Percentiles rank a stretch among this genome's conserved stretches.
Conservation (phyloP, 2,797 vertebrate species). For the Acrossocheilus wenchowensis region DNA sequence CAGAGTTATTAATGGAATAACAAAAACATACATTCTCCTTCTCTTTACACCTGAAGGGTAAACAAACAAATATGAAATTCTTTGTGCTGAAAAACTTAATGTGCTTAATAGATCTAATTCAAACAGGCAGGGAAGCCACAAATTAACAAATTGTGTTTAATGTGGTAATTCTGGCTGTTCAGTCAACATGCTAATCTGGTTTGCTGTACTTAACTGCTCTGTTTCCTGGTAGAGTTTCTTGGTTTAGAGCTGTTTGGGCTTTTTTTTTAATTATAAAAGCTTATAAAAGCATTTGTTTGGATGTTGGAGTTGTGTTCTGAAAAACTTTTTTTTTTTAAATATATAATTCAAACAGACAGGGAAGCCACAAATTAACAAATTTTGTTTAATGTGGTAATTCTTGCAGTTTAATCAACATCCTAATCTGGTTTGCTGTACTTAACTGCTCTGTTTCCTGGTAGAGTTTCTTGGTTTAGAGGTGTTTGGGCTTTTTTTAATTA, state of each 20-base stretch:
- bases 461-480: neutral
- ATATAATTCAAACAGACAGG: neutral
- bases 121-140: neutral
- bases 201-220: neutral
- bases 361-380: neutral
- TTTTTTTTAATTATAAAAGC: neutral
- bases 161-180: neutral
- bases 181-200: neutral
- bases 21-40: neutral
- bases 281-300: no score
- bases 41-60: conserved; percentile 25
- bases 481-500: neutral
- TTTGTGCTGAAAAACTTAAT: neutral
- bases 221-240: neutral
- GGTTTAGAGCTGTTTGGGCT: neutral
- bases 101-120: neutral
- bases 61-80: neutral
- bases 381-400: conserved; percentile 3
- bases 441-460: neutral
- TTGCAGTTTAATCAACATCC: neutral
- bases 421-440: neutral
- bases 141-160: neutral
- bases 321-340: neutral
- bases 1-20: conserved; percentile 52
- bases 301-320: neutral